Conservation (phyloP, 64 coral and sea anemone species). For the Anthopleura sola region DNA sequence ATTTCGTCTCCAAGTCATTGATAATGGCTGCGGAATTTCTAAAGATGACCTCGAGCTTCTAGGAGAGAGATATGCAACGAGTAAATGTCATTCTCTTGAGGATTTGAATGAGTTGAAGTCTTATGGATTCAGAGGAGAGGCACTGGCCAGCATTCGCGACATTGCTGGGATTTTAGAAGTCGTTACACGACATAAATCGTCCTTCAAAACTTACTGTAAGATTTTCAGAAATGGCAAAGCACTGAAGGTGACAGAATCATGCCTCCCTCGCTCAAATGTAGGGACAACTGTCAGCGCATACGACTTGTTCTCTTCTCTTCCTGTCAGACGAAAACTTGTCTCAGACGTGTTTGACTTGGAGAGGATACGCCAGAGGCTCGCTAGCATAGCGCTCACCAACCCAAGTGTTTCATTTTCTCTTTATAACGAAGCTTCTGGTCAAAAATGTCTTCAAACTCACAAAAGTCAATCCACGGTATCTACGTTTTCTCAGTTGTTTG, state of each 20-base stretch:
- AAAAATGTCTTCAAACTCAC: slow-evolving; percentile 68
- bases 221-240: slow-evolving; percentile 73
- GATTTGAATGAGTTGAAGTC: slow-evolving; percentile 62
- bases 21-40: slow-evolving; percentile 81
- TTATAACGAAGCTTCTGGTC: slow-evolving; percentile 66
- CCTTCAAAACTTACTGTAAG: slow-evolving; percentile 83
- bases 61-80: slow-evolving; percentile 82
- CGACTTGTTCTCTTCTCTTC: slow-evolving; percentile 72
- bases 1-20: slow-evolving; percentile 69
- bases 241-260: slow-evolving; percentile 61
- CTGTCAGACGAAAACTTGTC: slow-evolving; percentile 77
- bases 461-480: slow-evolving; percentile 68
- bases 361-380: slow-evolving; percentile 67
- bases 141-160: slow-evolving; percentile 81
- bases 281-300: slow-evolving; percentile 83
- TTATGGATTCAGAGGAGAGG: slow-evolving; percentile 89
- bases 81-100: slow-evolving; percentile 81
- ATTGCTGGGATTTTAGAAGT: slow-evolving; percentile 77
- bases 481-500: slow-evolving; percentile 89
- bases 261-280: slow-evolving; percentile 42
- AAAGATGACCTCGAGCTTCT: slow-evolving; percentile 51
- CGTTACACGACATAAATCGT: slow-evolving; percentile 72
- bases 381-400: slow-evolving; percentile 70
- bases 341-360: slow-evolving; percentile 75
- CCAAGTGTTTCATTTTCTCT: slow-evolving; percentile 70